Evolutionary conservation across 2,113 vertebrate genomes (phyloP).

Genomic region (Caranx melampygus): DNA sequence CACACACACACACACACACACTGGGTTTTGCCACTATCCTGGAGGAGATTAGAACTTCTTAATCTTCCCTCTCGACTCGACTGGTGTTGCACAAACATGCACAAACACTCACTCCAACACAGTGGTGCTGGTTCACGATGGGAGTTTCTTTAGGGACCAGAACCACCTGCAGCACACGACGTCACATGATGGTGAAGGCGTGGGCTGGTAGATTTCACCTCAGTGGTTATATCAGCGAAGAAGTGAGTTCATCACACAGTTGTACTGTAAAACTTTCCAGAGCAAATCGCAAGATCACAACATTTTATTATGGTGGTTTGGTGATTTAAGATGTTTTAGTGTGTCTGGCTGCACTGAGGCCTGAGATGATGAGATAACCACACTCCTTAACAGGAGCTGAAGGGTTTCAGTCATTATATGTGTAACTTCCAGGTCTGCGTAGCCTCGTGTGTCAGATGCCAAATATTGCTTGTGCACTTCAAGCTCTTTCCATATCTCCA

Average conservation of each 20-base stretch:
- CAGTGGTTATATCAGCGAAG: not conserved
- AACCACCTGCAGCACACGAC: not conserved
- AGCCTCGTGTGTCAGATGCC: too few relatives aligned
- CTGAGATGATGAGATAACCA: too few relatives aligned
- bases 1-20: constrained; percentile 45
- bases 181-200: not conserved
- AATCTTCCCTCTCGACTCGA: constrained; percentile 54
- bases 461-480: too few relatives aligned
- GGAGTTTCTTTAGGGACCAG: not conserved
- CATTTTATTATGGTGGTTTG: too few relatives aligned
- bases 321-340: too few relatives aligned
- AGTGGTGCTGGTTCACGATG: constrained; percentile 7
- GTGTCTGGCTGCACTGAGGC: too few relatives aligned
- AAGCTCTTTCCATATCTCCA: too few relatives aligned
- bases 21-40: constrained; percentile 36
- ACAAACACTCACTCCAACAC: constrained; percentile 19
- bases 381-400: too few relatives aligned
- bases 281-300: not conserved
- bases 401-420: too few relatives aligned
- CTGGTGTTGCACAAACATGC: constrained; percentile 50
- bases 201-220: not conserved
- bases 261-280: not conserved
- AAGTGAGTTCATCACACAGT: fast-evolving
- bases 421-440: too few relatives aligned
- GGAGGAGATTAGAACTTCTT: constrained; percentile 71